Base-by-base conservation (phyloP, 2,113 vertebrate genomes). In the Formicarius rufipectus region DNA sequence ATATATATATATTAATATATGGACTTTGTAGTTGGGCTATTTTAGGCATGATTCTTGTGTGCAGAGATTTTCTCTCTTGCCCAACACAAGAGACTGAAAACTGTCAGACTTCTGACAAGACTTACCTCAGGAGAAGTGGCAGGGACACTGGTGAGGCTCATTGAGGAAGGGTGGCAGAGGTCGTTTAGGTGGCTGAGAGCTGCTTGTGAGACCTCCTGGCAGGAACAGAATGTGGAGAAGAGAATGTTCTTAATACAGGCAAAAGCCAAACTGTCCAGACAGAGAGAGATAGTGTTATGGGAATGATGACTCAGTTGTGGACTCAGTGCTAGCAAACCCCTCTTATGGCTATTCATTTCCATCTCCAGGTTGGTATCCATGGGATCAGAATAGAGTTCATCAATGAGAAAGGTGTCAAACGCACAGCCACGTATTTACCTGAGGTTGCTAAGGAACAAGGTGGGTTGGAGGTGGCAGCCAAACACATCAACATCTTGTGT, bases 371-470 rank as follows among this genome's bases (percentile, higher is more conserved):
- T 97, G 98, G 98, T 97, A 98, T 98, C 93, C 98, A 98, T 98
- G 98, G 98, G 74, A 98, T 98, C 98, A 98, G 98, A 95, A 98
- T 98, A 97, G 98, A 98, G 95, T 98, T 98, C 96, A 97, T 98
- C 96, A 98, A 98, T 97, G 98, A 98, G 96, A 98, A 98, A 95
- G 98, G 98, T 76, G 97, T 98, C 95, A 98, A 98, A 97, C 98
- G 98, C 93, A 98, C 98, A 97, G 98, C 98, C 97, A 98, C 98
- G 66, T 98, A 98, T 49, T 98, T 98, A 97, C 98, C 98, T 97
- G 98, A 98, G 97, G 98, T 98, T 97, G 98, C 98, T 97, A 98
- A 98, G 97, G 98, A 98, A 97, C 98, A 98, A 98, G 98, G 98
- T 98, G 95, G 96, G 97, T 97, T 96, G 92, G 91, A 95, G 86